Evolutionary conservation across 1,140 invertebrate genomes (phyloP), one percentile per base, ranked within the genome.

Genomic region (Achroia grisella): DNA sequence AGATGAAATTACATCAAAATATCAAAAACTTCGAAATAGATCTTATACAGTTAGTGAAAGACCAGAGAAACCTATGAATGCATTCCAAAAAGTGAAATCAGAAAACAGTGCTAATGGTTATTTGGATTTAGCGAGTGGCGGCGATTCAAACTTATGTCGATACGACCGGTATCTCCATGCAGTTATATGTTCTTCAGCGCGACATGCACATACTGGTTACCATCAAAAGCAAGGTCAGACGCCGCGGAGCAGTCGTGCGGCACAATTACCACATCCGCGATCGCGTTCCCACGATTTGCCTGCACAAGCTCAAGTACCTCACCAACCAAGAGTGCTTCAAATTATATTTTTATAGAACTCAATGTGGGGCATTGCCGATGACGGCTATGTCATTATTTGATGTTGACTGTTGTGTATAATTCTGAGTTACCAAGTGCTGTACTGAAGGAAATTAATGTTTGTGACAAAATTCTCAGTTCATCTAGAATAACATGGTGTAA

Each of bases 91-190:
- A 39, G 12, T 41, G 2, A 78, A 72, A 48, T 52, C 59, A 0
- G 82, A 86, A 9, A 60, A 68, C 14, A 56, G 61, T 30, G 73
- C 63, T 10, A 79, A 86, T 37, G 83, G 83, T 12, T 86, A 87
- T 45, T 62, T 86, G 39, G 85, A 86, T 44, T 55, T 87, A 36
- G 83, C 86, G 13, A 70, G 72, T 52, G 68, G 68, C 8, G 78
- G 80, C 0, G 86, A 89, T 58, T 85, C 88, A n/a, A 88, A 89
- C 60, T 63, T 89, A 17, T 89, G 88, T 52, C 81, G 87, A 58
- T 89, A 89, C 56, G 88, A 89, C 54, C 86, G 88, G n/a, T 89
- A 89, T 59, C 66, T 89, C 13, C 88, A 89, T 62, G 88, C 88
- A 10, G 89, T 88, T 11, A 89, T 89, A 51, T 89, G 88, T 52